A percentile compares a stretch with the other conserved stretches of the same genome.
phyloP scores from a whole-genome alignment of 2,113 vertebrate species.

The Zosterops japonicus region DNA sequence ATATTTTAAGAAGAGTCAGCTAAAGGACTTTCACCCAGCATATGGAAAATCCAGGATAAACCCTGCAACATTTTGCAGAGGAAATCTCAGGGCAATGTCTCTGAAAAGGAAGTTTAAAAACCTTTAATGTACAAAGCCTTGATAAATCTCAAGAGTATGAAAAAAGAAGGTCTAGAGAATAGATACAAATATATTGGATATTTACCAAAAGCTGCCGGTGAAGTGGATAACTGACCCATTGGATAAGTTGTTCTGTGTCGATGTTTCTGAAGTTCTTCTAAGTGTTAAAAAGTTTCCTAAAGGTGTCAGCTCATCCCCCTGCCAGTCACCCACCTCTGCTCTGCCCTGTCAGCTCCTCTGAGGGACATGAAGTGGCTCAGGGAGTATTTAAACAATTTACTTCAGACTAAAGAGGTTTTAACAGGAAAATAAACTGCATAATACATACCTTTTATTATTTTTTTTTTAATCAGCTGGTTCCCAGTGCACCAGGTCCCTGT shows the following conservation, averaged over 20 bases:
- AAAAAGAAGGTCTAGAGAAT: neutral
- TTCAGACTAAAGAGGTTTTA: neutral
- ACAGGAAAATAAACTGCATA: neutral
- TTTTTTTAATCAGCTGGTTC: neutral
- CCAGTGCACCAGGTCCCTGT: accelerated
- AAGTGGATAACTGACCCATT: neutral
- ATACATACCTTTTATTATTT: too few relatives aligned
- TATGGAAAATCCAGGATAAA: neutral
- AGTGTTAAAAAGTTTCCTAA: neutral
- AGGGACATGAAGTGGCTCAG: neutral
- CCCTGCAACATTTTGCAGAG: neutral
- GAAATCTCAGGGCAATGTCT: neutral
- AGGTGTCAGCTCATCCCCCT: neutral
- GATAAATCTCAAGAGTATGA: neutral
- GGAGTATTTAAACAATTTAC: neutral
- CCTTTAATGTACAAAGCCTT: neutral
- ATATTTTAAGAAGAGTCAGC: neutral
- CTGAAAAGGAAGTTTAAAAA: neutral
- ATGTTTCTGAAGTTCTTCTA: neutral
- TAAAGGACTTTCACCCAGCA: neutral
- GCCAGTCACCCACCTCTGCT: neutral
- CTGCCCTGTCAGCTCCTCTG: neutral
- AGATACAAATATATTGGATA: neutral
- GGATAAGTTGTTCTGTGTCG: neutral
- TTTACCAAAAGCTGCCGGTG: neutral